phyloP scores from a whole-genome alignment of 2,797 vertebrate species.

The Mareca strepera region DNA sequence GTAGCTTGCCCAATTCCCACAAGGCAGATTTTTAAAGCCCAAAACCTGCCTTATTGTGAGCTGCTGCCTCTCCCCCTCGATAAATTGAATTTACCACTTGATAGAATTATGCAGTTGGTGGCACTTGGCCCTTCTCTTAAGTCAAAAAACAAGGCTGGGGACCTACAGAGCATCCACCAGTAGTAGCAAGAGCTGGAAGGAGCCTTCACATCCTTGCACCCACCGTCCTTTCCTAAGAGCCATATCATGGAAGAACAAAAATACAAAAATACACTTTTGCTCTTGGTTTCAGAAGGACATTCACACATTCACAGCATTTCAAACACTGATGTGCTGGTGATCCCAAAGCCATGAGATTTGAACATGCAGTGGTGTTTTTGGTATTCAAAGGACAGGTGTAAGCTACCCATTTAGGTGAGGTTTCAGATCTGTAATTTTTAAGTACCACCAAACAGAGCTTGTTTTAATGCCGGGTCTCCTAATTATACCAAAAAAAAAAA shows the following conservation, averaged over 20 bases:
- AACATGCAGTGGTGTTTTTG: rapidly evolving
- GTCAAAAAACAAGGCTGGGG: neutral
- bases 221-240: neutral
- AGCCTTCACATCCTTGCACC: neutral
- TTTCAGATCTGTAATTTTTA: neutral
- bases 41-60: conserved; percentile 24
- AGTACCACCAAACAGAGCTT: neutral
- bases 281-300: neutral
- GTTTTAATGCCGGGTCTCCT: neutral
- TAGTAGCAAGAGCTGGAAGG: neutral
- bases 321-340: neutral
- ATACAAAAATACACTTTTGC: neutral
- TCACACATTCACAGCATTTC: neutral
- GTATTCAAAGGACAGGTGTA: neutral
- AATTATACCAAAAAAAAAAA: conserved; percentile 31
- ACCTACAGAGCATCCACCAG: neutral
- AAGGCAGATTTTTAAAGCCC: conserved; percentile 31
- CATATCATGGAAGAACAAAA: neutral
- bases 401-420: neutral
- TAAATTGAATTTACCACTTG: conserved; percentile 54
- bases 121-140: neutral
- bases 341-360: neutral
- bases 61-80: neutral
- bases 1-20: conserved; percentile 47
- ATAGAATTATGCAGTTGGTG: neutral